Evolutionary conservation across 2,888 invertebrate species (phyloP), one percentile per base, ranked within the genome.

Genomic region (Dryomyza anilis): DNA sequence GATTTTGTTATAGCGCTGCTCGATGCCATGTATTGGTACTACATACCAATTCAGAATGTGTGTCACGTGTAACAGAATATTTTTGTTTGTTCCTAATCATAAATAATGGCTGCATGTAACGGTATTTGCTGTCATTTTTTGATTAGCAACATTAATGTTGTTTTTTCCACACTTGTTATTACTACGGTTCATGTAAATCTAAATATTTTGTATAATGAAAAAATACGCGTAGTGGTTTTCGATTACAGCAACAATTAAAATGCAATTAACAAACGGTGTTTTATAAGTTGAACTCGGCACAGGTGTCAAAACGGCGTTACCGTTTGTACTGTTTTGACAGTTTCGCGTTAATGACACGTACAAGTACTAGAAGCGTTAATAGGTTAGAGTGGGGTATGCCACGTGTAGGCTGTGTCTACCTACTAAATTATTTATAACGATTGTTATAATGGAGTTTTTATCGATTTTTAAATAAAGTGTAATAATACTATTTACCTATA

Each of bases 181-280:
- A n/a, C n/a, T n/a, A n/a, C n/a, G n/a, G n/a, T n/a, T n/a, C n/a
- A n/a, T n/a, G n/a, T n/a, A n/a, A n/a, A n/a, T n/a, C n/a, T n/a
- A n/a, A n/a, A n/a, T n/a, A n/a, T n/a, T n/a, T n/a, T n/a, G n/a
- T n/a, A n/a, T n/a, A n/a, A n/a, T n/a, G n/a, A n/a, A n/a, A n/a
- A n/a, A n/a, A n/a, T n/a, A n/a, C n/a, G n/a, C n/a, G n/a, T n/a
- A n/a, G 19, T 16, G 43, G 43, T 16, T 50, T 50, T n/a, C 23
- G 27, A 27, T n/a, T 27, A 50, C 8, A 55, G 23, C 21, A 55
- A 45, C 29, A 29, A 58, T 58, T 58, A 58, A 58, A 58, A 29
- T 19, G 30, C 27, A 29, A 58, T 58, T 58, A 46, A 58, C 27
- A 45, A 21, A 23, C 30, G 27, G 16, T 29, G 21, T 58, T 46